A percentile compares a stretch with the other conserved stretches of the same genome.
phyloP scores from a whole-genome alignment of 2,888 invertebrate genomes.

The Zaprionus obscuricornis region DNA sequence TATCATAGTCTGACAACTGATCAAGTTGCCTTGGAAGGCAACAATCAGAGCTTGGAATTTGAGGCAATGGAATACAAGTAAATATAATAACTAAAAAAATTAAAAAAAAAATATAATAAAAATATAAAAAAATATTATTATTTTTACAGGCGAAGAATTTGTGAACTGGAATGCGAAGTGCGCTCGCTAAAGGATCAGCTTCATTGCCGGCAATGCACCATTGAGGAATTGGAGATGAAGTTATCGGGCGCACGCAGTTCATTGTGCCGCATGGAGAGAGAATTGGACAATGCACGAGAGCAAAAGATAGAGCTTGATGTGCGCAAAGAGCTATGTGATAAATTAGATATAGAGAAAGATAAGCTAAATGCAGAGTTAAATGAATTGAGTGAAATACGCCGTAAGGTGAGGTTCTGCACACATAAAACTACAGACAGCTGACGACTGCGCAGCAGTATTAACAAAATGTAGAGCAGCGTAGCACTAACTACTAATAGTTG shows the following conservation, averaged over 20 bases:
- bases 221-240: constrained; percentile 85
- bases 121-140: not conserved
- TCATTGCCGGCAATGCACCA: constrained; percentile 84
- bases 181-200: constrained; percentile 87
- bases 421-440: too few species aligned
- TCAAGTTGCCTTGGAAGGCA: constrained; percentile 90
- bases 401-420: constrained; percentile 61
- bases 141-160: constrained; percentile 82
- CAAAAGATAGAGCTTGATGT: constrained; percentile 87
- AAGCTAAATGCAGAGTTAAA: constrained; percentile 85
- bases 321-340: constrained; percentile 86
- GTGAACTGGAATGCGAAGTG: constrained; percentile 86
- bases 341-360: constrained; percentile 88
- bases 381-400: constrained; percentile 83
- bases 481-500: too few species aligned
- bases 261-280: constrained; percentile 85
- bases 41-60: constrained; percentile 90
- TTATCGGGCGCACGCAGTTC: constrained; percentile 85
- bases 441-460: too few species aligned
- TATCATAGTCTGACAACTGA: constrained; percentile 91
- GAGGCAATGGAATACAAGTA: constrained; percentile 89
- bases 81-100: constrained; percentile 7
- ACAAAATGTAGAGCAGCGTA: too few species aligned
- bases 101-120: not conserved
- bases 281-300: constrained; percentile 86